phyloP scores from a whole-genome alignment of 2,113 vertebrate genomes.

The Pitta sordida region DNA sequence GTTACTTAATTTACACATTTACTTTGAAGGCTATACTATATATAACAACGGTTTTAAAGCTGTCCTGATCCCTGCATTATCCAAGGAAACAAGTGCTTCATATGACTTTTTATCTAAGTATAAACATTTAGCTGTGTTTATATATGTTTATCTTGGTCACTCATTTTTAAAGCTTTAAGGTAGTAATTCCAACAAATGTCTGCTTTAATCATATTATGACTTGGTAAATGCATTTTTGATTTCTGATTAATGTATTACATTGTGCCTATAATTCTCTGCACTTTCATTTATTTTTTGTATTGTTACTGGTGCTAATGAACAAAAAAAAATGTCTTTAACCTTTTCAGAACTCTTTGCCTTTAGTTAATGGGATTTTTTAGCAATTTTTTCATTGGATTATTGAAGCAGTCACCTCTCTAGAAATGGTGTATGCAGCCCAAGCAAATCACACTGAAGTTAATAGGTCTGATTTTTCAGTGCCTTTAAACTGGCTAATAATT shows the following conservation, averaged over 20 bases:
- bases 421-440: background rate
- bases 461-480: background rate
- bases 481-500: background rate
- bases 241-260: background rate
- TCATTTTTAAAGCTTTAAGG: background rate
- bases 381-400: background rate
- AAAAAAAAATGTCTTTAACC: background rate
- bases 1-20: background rate
- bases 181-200: background rate
- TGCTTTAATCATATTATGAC: background rate
- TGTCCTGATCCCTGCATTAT: background rate
- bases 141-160: too few species aligned
- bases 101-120: background rate
- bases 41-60: background rate
- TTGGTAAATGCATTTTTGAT: background rate
- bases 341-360: background rate
- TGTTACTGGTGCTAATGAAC: background rate
- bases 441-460: background rate
- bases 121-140: background rate
- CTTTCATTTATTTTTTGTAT: background rate
- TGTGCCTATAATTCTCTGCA: background rate
- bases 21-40: background rate
- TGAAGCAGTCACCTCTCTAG: background rate
- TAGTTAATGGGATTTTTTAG: background rate
- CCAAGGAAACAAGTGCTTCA: background rate